Conservation (phyloP, 37 sponge, comb jelly and placozoan genomes). For the Agelas oroides region DNA sequence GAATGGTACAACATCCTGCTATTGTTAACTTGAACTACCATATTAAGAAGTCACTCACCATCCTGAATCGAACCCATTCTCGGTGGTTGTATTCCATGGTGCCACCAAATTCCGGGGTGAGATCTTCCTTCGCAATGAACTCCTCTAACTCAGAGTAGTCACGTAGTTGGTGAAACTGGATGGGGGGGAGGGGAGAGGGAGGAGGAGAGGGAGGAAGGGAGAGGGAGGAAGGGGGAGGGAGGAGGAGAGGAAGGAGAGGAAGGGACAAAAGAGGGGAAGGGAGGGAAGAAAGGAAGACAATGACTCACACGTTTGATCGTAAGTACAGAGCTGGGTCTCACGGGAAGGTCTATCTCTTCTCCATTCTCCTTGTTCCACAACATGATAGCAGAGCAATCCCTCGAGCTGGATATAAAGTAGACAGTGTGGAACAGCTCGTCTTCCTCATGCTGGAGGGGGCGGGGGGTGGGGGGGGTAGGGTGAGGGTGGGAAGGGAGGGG, state of each 20-base stretch:
- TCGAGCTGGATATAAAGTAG: slow-evolving; percentile 38
- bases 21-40: no score
- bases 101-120: slow-evolving; percentile 79
- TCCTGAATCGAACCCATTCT: slow-evolving; percentile 86
- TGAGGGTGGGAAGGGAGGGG: background rate
- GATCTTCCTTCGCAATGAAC: slow-evolving; percentile 41
- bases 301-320: no score
- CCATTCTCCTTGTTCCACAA: slow-evolving; percentile 17
- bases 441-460: background rate
- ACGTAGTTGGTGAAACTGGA: slow-evolving; percentile 31
- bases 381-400: slow-evolving; percentile 17
- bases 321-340: slow-evolving; percentile 14
- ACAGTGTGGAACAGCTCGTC: slow-evolving; percentile 36
- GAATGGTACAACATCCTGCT: no score
- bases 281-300: no score
- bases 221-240: background rate
- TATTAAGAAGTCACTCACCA: slow-evolving; percentile 74
- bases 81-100: slow-evolving; percentile 68
- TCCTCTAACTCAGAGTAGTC: slow-evolving; percentile 21
- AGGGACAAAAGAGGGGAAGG: background rate
- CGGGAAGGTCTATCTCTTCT: slow-evolving; percentile 17
- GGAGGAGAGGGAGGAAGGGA: background rate
- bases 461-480: background rate
- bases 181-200: background rate
- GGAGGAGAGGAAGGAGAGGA: background rate